These are phyloP conservation scores for Idaea dimidiata DNA, from an alignment of 2,888 invertebrate genomes.

Conservation along the genomic window DNA sequence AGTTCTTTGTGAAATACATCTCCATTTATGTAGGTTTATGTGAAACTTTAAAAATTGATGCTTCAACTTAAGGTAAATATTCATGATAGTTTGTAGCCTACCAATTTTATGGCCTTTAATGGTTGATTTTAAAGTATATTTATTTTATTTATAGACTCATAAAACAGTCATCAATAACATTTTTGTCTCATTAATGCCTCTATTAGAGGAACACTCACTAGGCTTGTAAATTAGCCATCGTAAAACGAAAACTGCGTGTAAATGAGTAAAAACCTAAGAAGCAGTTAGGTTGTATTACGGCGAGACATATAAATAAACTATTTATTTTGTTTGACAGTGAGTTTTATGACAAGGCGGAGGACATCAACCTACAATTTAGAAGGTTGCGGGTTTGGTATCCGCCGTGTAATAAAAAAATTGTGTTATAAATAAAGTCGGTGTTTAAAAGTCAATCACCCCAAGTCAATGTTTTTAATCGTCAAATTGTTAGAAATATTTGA, in stretches of 20 bases:
- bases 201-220: too few relatives aligned
- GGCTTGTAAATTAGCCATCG: neutral
- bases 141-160: conserved; percentile 1
- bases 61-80: neutral
- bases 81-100: neutral
- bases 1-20: neutral
- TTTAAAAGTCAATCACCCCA: too few relatives aligned
- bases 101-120: neutral
- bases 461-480: too few relatives aligned
- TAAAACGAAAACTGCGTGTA: neutral
- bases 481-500: too few relatives aligned
- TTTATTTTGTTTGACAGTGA: too few relatives aligned
- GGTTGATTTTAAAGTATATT: neutral
- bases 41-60: neutral
- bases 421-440: too few relatives aligned
- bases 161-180: conserved; percentile 1
- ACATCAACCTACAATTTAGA: too few relatives aligned
- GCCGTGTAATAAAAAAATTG: too few relatives aligned
- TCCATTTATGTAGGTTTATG: neutral
- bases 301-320: neutral
- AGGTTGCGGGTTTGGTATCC: too few relatives aligned
- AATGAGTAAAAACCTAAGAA: neutral
- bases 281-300: neutral
- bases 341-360: too few relatives aligned
- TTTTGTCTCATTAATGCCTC: neutral